These are phyloP conservation scores for Petrocephalus microphthalmus DNA, from an alignment of 2,113 vertebrate genomes.

Conservation along the genomic window DNA sequence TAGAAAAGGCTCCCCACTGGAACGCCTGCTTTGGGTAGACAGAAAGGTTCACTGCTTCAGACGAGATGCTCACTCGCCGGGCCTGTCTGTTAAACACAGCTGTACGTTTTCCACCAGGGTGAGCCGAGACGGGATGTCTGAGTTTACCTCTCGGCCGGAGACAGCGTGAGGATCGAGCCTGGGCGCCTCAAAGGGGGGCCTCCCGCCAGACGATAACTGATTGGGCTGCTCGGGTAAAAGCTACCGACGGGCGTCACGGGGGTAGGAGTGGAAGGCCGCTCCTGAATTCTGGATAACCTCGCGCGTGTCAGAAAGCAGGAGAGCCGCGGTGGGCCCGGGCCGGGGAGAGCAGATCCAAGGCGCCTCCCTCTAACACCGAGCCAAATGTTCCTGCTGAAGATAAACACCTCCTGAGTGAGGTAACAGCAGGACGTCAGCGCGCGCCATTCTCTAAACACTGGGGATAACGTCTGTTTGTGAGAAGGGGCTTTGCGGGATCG, in stretches of 20 bases:
- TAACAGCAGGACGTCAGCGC: background rate
- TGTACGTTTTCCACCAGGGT: background rate
- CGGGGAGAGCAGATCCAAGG: background rate
- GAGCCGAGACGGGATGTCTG: background rate
- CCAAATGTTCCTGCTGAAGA: background rate
- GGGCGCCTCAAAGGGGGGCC: background rate
- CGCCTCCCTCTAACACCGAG: background rate
- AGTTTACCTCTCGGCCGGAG: background rate
- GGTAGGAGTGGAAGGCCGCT: background rate
- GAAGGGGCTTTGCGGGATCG: background rate
- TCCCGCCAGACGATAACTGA: background rate
- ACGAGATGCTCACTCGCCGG: background rate
- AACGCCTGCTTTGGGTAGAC: background rate
- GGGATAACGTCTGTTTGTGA: background rate
- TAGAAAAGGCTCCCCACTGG: background rate
- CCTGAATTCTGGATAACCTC: background rate
- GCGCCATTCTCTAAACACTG: background rate
- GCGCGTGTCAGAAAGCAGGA: background rate
- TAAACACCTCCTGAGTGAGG: background rate
- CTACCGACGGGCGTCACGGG: background rate
- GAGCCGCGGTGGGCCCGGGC: background rate
- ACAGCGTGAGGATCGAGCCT: background rate
- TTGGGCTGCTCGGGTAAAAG: background rate
- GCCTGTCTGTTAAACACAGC: background rate
- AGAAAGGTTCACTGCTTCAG: background rate